phyloP scores from a whole-genome alignment of 2,113 vertebrate species.

The Loxodonta africana region DNA sequence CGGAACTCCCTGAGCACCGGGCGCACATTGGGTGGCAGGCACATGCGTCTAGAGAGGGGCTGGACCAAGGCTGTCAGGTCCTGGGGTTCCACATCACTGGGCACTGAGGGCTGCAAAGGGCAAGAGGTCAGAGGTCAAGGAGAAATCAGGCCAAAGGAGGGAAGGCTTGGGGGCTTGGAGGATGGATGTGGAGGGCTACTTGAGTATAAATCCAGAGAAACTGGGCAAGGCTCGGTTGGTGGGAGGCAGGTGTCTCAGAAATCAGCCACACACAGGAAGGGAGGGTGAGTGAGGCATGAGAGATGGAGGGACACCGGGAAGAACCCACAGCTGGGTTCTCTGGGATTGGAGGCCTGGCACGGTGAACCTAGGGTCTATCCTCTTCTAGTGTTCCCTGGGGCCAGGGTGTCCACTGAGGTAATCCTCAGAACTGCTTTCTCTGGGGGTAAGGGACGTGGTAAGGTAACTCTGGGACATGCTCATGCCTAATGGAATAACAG shows the following conservation, averaged over 20 bases:
- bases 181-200: background rate
- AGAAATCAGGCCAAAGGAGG: background rate
- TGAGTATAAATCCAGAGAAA: background rate
- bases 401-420: background rate
- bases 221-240: background rate
- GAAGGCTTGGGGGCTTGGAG: background rate
- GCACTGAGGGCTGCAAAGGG: constrained; percentile 91
- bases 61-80: constrained; percentile 88
- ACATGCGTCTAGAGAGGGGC: constrained; percentile 83
- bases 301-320: background rate
- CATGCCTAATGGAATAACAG: background rate
- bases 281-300: background rate
- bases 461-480: background rate
- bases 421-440: background rate
- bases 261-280: background rate
- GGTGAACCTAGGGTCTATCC: background rate
- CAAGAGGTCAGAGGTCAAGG: background rate
- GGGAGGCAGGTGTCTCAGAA: background rate
- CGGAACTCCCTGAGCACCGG: constrained; percentile 94
- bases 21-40: constrained; percentile 93
- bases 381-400: background rate
- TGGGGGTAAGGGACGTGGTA: background rate
- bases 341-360: background rate
- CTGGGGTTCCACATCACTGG: constrained; percentile 91
- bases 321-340: background rate